Conservation (phyloP, 2,888 invertebrate species). For the Conus canariensis region DNA sequence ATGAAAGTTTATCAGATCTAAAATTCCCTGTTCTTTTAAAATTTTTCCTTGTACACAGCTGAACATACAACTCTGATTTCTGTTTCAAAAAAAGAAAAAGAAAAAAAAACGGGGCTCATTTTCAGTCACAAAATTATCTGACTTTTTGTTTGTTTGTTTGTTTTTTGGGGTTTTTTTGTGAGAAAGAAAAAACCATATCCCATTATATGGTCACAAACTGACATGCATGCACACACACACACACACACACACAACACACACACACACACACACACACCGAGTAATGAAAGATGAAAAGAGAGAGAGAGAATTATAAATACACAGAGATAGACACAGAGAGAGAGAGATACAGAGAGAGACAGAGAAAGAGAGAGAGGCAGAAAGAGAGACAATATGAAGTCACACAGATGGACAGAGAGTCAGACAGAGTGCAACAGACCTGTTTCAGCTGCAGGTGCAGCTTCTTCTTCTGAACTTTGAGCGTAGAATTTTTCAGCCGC, state of each 20-base stretch:
- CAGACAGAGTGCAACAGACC: slow-evolving; percentile 57
- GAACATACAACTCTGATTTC: no score
- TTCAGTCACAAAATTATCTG: no score
- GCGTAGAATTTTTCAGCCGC: slow-evolving; percentile 76
- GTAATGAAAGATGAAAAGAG: no score
- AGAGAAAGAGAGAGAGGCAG: background rate
- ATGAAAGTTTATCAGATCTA: no score
- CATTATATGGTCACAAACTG: no score
- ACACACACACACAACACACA: background rate
- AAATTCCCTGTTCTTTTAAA: no score
- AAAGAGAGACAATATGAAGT: background rate
- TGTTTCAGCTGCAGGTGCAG: slow-evolving; percentile 77
- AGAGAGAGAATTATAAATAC: background rate
- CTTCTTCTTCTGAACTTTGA: slow-evolving; percentile 78
- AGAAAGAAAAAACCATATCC: no score
- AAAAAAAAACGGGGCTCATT: no score
- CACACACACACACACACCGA: background rate
- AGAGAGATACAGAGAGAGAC: background rate
- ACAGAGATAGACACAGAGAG: background rate
- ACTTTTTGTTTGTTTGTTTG: no score
- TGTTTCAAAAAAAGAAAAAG: no score
- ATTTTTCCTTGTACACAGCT: no score
- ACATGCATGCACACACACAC: background rate
- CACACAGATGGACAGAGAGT: background rate
- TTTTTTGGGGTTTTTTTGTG: no score